These are phyloP conservation scores for Eudorcas thomsonii DNA, from an alignment of 2,113 vertebrate species.

Conservation along the genomic window DNA sequence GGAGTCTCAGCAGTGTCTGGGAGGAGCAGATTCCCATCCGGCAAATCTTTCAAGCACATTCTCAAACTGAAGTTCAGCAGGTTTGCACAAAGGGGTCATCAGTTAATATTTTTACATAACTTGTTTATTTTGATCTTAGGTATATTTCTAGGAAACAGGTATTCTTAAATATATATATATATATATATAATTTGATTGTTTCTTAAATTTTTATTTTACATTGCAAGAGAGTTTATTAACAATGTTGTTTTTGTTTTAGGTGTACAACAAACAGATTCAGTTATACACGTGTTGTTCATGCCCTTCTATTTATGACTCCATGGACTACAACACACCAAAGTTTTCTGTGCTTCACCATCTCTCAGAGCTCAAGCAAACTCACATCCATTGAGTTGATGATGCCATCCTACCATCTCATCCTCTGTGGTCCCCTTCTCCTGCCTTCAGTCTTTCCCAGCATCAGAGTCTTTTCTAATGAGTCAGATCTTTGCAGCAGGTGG, in stretches of 20 bases:
- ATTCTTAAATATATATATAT: neutral
- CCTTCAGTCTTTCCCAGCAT: neutral
- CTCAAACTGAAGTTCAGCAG: neutral
- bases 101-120: neutral
- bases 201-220: neutral
- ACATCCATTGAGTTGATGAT: accelerated
- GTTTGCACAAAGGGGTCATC: no score
- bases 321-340: neutral
- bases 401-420: neutral
- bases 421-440: neutral
- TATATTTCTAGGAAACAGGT: neutral
- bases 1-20: no score
- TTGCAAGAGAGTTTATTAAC: neutral
- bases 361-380: neutral
- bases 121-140: neutral
- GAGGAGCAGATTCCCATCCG: accelerated
- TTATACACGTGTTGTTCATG: neutral
- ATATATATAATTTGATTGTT: neutral
- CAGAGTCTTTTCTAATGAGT: neutral
- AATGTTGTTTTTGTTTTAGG: neutral
- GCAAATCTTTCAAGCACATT: neutral
- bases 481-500: neutral
- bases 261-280: neutral
- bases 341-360: neutral
- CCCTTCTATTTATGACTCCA: neutral